These are phyloP conservation scores for Gandaritis pyraliata DNA, from an alignment of 2,888 invertebrate genomes.

Conservation along the genomic window DNA sequence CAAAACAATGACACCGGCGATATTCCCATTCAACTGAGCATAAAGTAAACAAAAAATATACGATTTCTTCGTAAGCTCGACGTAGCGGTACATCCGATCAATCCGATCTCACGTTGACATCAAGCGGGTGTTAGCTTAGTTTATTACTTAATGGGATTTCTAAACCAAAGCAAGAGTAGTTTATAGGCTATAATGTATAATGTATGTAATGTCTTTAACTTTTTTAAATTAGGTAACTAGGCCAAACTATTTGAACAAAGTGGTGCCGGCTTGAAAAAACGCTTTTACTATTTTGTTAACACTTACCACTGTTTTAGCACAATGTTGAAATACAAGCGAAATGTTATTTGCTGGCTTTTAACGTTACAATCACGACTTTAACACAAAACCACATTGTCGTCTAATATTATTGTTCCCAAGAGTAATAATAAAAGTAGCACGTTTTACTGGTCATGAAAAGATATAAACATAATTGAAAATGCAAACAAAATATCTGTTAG, in stretches of 20 bases:
- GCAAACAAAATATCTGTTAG: too few species aligned
- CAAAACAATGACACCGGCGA: conserved; percentile 7
- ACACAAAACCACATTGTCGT: conserved; percentile 37
- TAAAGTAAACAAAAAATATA: conserved; percentile 32
- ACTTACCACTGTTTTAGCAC: background rate
- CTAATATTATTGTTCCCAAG: conserved; percentile 20
- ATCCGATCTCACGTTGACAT: conserved; percentile 63
- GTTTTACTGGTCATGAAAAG: conserved; percentile 23
- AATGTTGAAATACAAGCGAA: conserved; percentile 13
- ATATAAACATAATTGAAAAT: conserved; percentile 2
- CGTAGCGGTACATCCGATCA: conserved; percentile 57
- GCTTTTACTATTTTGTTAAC: background rate
- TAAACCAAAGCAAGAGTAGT: conserved; percentile 47
- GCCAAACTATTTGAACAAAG: too few species aligned
- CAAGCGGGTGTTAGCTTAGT: conserved; percentile 56
- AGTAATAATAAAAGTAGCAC: conserved; percentile 25
- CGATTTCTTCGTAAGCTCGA: conserved; percentile 38
- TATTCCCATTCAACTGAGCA: conserved; percentile 16
- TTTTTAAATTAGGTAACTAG: too few species aligned
- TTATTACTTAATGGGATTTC: conserved; percentile 69
- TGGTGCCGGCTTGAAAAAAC: background rate
- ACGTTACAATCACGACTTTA: conserved; percentile 37
- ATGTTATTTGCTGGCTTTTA: conserved; percentile 30
- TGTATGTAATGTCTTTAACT: too few species aligned
- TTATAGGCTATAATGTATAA: too few species aligned